Evolutionary conservation across 2,797 vertebrate genomes (phyloP).

Genomic region (Podarcis siculus): DNA sequence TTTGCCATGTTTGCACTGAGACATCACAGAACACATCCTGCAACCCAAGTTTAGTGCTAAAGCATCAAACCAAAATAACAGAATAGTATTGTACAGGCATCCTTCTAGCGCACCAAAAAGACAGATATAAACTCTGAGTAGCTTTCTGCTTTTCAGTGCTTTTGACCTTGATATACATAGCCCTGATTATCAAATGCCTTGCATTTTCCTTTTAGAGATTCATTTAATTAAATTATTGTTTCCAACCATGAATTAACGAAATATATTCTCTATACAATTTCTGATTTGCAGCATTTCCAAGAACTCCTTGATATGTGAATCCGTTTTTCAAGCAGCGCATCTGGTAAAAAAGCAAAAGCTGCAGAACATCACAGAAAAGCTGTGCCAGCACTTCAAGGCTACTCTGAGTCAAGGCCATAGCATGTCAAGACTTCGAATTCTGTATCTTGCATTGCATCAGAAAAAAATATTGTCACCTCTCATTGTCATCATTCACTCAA

Average conservation of each 20-base stretch:
- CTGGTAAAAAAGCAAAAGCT: constrained; percentile 16
- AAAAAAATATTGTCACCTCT: constrained; percentile 26
- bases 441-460: constrained; percentile 27
- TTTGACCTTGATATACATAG: neutral
- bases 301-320: neutral
- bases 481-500: constrained; percentile 24
- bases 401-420: neutral
- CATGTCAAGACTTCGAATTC: constrained; percentile 28
- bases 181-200: constrained; percentile 27
- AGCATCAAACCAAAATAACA: neutral
- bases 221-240: neutral
- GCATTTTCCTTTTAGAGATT: neutral
- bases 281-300: constrained; percentile 18
- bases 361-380: neutral
- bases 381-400: constrained; percentile 41
- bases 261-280: neutral
- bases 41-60: neutral
- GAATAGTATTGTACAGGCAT: neutral
- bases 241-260: neutral
- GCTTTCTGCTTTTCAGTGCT: neutral
- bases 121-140: constrained; percentile 7
- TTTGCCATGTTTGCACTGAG: neutral
- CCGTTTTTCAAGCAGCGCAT: constrained; percentile 26
- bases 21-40: neutral
- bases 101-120: neutral